phyloP scores from a whole-genome alignment of 2,888 invertebrate genomes.

The Apotomis capreana region DNA sequence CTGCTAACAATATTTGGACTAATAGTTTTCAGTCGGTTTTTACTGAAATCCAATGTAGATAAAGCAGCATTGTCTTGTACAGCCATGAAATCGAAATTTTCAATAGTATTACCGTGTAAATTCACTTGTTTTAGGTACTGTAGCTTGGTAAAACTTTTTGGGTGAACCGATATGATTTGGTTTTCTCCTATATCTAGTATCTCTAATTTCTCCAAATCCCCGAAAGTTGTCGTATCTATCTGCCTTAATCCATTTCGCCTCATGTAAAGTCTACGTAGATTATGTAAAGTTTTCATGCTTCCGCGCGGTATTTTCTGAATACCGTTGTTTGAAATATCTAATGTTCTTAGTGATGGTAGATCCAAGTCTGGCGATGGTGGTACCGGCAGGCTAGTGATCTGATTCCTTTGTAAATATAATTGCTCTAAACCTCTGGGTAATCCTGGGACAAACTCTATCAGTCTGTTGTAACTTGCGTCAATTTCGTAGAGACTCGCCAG shows the following conservation, averaged over 20 bases:
- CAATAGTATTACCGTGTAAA: conserved; percentile 89
- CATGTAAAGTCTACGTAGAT: conserved; percentile 87
- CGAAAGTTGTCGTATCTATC: conserved; percentile 87
- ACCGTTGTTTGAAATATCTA: conserved; percentile 90
- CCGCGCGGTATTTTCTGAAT: conserved; percentile 87
- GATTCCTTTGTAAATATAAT: conserved; percentile 87
- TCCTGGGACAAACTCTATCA: conserved; percentile 90
- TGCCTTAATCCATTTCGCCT: conserved; percentile 88
- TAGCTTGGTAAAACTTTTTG: conserved; percentile 85
- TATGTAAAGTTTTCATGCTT: conserved; percentile 85
- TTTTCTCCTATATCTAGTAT: conserved; percentile 90
- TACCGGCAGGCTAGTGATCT: conserved; percentile 86
- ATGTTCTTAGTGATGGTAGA: conserved; percentile 87
- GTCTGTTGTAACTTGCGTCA: conserved; percentile 88
- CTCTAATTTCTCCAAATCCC: conserved; percentile 88
- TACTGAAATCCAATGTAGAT: conserved; percentile 88
- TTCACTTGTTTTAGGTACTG: conserved; percentile 87
- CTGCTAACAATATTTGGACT: conserved; percentile 85
- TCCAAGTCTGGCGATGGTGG: conserved; percentile 87
- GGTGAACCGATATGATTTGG: conserved; percentile 86
- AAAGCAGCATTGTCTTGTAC: conserved; percentile 86
- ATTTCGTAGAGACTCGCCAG: conserved; percentile 90
- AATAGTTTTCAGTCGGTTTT: conserved; percentile 88
- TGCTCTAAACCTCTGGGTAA: conserved; percentile 90
- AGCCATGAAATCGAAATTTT: conserved; percentile 86